Conservation (phyloP, 2,113 vertebrate genomes). For the Macquaria australasica region DNA sequence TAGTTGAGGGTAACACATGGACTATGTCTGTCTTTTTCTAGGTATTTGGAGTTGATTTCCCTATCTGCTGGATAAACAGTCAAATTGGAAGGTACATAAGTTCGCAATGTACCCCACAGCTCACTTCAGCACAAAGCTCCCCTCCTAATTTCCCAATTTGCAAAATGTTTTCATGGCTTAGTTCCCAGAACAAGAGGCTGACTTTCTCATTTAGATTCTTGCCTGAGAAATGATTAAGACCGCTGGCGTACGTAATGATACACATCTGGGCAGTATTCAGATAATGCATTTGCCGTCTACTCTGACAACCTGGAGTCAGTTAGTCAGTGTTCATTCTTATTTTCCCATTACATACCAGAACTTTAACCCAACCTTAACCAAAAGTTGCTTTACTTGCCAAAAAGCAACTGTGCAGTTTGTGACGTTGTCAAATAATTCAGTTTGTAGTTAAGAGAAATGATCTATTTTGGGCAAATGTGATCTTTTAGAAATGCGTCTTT, state of each 20-base stretch:
- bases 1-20: neutral
- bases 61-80: conserved; percentile 13
- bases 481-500: neutral
- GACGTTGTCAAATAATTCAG: neutral
- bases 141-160: conserved; percentile 42
- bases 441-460: neutral
- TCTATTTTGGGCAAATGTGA: neutral
- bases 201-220: conserved; percentile 48
- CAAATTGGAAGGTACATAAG: conserved; percentile 4
- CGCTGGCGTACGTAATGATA: conserved; percentile 36
- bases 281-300: conserved; percentile 9
- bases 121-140: conserved; percentile 29
- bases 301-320: conserved; percentile 9
- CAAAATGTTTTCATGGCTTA: conserved; percentile 44
- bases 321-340: neutral
- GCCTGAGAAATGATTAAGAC: conserved; percentile 49
- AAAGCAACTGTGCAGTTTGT: neutral
- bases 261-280: conserved; percentile 19
- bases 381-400: neutral
- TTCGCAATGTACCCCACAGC: conserved; percentile 14
- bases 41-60: conserved; percentile 29
- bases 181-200: conserved; percentile 35
- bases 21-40: neutral
- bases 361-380: neutral
- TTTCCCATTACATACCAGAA: neutral